Evolutionary conservation across 2,113 vertebrate species (phyloP).

Genomic region (Pteruthius melanotis): DNA sequence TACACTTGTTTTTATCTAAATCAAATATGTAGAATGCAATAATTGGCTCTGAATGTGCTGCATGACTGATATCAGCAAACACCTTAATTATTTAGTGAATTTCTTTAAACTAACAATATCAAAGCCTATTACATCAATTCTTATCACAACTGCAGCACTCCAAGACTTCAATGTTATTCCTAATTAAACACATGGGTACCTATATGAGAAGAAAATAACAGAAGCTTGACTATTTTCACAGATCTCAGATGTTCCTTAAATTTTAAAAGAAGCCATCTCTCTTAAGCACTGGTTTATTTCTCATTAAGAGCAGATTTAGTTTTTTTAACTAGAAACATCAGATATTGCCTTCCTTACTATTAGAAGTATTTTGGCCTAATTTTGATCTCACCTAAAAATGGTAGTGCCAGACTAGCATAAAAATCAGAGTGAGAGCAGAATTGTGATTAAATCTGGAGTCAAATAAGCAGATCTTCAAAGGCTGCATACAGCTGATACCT

Average conservation of each 20-base stretch:
- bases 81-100: conserved; percentile 52
- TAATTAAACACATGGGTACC: conserved; percentile 45
- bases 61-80: conserved; percentile 9
- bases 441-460: background rate
- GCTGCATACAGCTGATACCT: background rate
- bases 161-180: background rate
- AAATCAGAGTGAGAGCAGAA: background rate
- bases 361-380: background rate
- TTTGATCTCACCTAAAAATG: background rate
- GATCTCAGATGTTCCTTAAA: background rate
- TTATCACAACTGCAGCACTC: conserved; percentile 34
- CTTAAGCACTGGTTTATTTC: background rate
- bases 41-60: conserved; percentile 24
- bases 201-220: background rate
- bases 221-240: background rate
- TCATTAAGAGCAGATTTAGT: background rate
- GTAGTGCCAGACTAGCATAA: background rate
- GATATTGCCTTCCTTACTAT: background rate
- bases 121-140: conserved; percentile 37
- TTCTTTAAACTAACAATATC: conserved; percentile 46
- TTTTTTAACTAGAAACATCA: background rate
- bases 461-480: background rate
- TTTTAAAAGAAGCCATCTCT: background rate
- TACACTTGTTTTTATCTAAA: background rate
- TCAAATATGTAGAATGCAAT: background rate